Conservation (phyloP, 2,113 vertebrate species). For the Caracal caracal region DNA sequence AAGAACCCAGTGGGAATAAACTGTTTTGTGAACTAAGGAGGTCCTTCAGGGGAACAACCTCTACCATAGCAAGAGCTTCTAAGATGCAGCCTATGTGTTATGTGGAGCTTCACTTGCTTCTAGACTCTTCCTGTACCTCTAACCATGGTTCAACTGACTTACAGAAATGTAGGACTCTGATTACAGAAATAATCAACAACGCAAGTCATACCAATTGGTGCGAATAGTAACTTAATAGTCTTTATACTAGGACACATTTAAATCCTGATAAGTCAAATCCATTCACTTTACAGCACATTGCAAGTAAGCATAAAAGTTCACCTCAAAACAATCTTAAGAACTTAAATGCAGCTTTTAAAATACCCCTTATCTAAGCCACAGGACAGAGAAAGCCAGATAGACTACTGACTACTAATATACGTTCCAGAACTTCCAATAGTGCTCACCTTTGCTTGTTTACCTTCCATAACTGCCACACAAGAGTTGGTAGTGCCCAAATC, state of each 20-base stretch:
- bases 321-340: background rate
- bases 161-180: background rate
- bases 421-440: background rate
- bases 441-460: constrained; percentile 97
- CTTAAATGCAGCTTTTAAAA: constrained; percentile 4
- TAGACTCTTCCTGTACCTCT: background rate
- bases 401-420: background rate
- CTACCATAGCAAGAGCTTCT: background rate
- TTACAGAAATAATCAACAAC: background rate
- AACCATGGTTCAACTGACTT: background rate
- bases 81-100: background rate
- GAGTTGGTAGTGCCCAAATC: constrained; percentile 99
- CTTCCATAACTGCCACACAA: constrained; percentile 99
- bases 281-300: constrained; percentile 28
- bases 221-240: background rate
- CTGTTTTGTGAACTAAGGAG: background rate
- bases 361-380: background rate
- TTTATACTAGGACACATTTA: background rate
- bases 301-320: background rate
- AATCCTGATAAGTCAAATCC: background rate
- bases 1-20: background rate
- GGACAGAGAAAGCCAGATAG: background rate
- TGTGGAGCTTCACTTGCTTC: background rate
- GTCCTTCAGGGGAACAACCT: background rate
- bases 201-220: background rate